A percentile compares a stretch with the other conserved stretches of the same genome.
phyloP scores from a whole-genome alignment of 2,113 vertebrate species.

The Murina feae region DNA sequence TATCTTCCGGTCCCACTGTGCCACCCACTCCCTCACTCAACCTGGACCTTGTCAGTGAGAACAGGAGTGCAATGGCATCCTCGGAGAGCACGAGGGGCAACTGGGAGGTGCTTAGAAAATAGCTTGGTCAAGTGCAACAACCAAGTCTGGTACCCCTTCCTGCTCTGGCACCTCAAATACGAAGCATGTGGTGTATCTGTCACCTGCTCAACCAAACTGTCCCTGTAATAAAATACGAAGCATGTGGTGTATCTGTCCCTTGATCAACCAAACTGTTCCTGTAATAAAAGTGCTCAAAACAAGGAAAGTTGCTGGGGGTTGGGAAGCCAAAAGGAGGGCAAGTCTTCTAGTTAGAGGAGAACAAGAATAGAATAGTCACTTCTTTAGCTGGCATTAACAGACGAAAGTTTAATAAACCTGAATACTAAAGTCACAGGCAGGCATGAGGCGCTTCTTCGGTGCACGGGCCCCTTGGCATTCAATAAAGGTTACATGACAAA shows the following conservation, averaged over 20 bases:
- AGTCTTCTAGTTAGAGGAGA: background rate
- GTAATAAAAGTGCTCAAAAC: background rate
- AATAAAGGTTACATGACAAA: background rate
- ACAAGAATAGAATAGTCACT: background rate
- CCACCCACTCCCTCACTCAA: background rate
- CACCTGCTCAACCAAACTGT: background rate
- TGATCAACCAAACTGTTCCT: background rate
- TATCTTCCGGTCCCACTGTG: rapidly evolving
- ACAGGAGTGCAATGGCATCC: background rate
- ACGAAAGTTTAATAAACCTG: background rate
- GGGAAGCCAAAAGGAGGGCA: background rate
- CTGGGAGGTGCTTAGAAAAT: background rate
- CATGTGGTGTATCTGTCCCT: background rate
- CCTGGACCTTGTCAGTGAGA: background rate
- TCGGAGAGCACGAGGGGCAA: rapidly evolving
- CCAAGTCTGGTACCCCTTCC: too few relatives aligned
- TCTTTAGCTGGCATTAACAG: background rate
- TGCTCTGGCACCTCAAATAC: background rate
- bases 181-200: background rate
- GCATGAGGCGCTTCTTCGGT: background rate
- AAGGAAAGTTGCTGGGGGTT: too few relatives aligned
- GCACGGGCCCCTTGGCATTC: background rate
- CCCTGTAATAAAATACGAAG: background rate
- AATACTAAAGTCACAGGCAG: background rate
- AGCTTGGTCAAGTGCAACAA: background rate